Conservation (phyloP, 2,113 vertebrate species). For the Apistogramma diplotaenia region DNA sequence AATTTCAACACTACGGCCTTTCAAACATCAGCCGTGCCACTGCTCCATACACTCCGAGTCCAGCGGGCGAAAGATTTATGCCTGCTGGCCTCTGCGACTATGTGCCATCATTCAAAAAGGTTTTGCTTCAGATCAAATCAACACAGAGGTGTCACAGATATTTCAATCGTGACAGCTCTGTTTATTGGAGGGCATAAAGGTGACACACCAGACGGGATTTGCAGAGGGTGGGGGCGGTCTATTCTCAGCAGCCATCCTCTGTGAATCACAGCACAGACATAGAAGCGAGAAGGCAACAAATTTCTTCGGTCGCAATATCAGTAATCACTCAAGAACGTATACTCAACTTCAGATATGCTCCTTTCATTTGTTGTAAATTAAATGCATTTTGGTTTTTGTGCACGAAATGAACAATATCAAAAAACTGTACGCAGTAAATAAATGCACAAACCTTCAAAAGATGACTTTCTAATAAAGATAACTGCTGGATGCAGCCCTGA, state of each 20-base stretch:
- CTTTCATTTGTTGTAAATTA: not conserved
- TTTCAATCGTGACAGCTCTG: conserved; percentile 51
- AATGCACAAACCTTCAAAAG: not conserved
- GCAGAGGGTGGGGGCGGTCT: conserved; percentile 9
- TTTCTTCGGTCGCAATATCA: not conserved
- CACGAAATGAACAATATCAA: not conserved
- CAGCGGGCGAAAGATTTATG: conserved; percentile 46
- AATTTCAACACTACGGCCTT: conserved; percentile 1
- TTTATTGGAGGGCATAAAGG: conserved; percentile 63
- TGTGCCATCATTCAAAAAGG: conserved; percentile 47
- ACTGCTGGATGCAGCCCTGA: not conserved
- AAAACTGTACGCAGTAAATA: not conserved
- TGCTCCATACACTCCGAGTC: not conserved
- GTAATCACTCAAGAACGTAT: not conserved
- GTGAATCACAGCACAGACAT: conserved; percentile 44
- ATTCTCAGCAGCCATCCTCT: conserved; percentile 56
- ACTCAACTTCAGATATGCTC: not conserved
- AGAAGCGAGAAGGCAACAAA: conserved; percentile 5
- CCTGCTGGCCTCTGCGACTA: not conserved
- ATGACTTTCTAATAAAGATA: not conserved
- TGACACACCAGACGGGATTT: conserved; percentile 47
- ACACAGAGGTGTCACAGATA: conserved; percentile 41
- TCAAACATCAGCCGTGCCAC: not conserved
- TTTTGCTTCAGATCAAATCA: conserved; percentile 46
- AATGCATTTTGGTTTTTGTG: not conserved